Conservation (phyloP, 23 tunicate genomes). For the Styela clava region DNA sequence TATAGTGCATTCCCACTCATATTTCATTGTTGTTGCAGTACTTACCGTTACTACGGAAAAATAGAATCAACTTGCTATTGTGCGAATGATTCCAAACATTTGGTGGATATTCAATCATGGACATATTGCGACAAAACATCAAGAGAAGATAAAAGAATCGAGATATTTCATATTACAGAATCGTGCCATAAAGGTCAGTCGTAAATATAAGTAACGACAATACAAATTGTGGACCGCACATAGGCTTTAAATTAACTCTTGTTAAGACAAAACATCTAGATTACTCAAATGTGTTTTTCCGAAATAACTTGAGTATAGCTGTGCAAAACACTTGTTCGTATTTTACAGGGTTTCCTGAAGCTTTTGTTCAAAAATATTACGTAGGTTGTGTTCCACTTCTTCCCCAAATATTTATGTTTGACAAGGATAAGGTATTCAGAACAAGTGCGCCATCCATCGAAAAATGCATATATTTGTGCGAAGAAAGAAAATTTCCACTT, state of each 20-base stretch:
- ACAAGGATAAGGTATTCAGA: neutral
- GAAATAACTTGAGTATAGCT: too few relatives aligned
- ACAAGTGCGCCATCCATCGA: neutral
- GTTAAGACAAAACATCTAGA: neutral
- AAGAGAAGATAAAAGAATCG: neutral
- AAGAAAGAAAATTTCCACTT: neutral
- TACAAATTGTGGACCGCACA: too few relatives aligned
- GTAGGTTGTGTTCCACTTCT: neutral
- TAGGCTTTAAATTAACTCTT: neutral
- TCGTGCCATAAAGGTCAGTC: neutral
- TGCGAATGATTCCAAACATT: neutral
- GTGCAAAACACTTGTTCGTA: too few relatives aligned
- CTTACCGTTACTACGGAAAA: neutral
- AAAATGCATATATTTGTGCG: neutral
- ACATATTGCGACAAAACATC: neutral
- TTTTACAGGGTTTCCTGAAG: neutral
- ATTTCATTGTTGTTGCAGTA: neutral
- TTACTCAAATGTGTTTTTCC: too few relatives aligned
- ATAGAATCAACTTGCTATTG: neutral
- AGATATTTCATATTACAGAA: neutral
- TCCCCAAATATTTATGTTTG: neutral
- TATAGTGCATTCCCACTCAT: neutral
- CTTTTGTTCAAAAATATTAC: neutral
- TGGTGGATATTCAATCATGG: neutral
- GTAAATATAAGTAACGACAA: neutral